phyloP scores from a whole-genome alignment of 2,113 vertebrate species.

The Dipodomys spectabilis region DNA sequence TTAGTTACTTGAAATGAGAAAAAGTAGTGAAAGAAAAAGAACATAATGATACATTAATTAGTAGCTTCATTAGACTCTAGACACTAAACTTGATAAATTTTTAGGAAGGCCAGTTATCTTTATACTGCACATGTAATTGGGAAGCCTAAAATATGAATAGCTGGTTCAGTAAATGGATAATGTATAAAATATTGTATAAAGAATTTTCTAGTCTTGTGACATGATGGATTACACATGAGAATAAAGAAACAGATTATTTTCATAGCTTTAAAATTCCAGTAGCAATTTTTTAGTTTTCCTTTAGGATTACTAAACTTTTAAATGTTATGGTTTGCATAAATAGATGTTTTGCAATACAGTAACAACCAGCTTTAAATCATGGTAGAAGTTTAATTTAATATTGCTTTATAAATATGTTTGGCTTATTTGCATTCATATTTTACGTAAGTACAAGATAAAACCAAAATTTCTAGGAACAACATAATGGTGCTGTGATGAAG shows the following conservation, averaged over 20 bases:
- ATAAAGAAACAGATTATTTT: constrained; percentile 11
- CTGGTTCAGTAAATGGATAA: not conserved
- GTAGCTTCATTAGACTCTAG: not conserved
- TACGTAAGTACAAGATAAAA: constrained; percentile 81
- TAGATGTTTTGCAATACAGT: constrained; percentile 75
- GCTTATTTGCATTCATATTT: constrained; percentile 84
- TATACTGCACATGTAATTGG: not conserved
- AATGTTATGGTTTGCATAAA: constrained; percentile 68
- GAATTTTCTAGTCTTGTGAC: not conserved
- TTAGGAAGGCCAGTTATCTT: constrained; percentile 19
- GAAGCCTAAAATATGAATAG: not conserved
- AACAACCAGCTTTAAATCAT: constrained; percentile 83
- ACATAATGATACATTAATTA: not conserved
- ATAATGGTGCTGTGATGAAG: constrained; percentile 78
- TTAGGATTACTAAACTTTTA: constrained; percentile 11
- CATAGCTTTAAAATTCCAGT: constrained; percentile 16
- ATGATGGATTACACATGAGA: not conserved
- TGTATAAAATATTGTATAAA: not conserved
- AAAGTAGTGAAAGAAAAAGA: not conserved
- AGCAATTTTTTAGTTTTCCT: constrained; percentile 9
- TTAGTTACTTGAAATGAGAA: constrained; percentile 18
- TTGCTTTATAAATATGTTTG: constrained; percentile 84
- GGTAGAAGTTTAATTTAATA: constrained; percentile 85
- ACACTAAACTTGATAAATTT: not conserved
- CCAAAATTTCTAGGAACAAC: constrained; percentile 78